Evolutionary conservation across 2,113 vertebrate genomes (phyloP).

Genomic region (Grammomys dolichurus): DNA sequence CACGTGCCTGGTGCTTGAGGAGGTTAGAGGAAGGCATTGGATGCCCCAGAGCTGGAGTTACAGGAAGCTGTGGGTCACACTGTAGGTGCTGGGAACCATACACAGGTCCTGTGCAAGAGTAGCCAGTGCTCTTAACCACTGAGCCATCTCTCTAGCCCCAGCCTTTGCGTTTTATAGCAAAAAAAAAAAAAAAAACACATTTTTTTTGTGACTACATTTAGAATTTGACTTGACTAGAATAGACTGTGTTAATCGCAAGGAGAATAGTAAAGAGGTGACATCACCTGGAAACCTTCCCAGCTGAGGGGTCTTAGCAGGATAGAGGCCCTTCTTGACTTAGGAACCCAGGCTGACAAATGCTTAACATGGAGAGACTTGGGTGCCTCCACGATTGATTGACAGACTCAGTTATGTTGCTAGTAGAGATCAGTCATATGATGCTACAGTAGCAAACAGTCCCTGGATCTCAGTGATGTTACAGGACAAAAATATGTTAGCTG

Average conservation of each 20-base stretch:
- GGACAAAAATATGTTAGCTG: neutral
- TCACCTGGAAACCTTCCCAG: slow-evolving; percentile 9
- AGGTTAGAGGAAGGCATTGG: neutral
- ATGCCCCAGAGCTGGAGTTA: too few species aligned
- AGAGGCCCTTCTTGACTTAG: neutral
- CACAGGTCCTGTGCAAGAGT: neutral
- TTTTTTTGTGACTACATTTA: slow-evolving; percentile 39
- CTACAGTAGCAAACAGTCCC: neutral
- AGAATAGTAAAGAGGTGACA: slow-evolving; percentile 8
- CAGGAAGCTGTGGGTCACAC: neutral
- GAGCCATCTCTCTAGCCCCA: neutral
- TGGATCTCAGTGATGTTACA: neutral
- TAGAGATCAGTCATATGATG: neutral
- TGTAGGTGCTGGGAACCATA: neutral
- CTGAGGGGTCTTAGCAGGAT: neutral
- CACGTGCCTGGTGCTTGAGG: neutral
- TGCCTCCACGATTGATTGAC: neutral
- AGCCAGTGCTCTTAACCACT: neutral
- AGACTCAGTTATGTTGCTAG: neutral
- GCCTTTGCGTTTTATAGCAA: neutral
- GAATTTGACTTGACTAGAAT: neutral
- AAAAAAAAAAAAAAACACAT: neutral
- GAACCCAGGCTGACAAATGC: neutral
- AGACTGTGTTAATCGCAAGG: neutral
- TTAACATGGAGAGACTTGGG: neutral